phyloP scores from a whole-genome alignment of 2,888 invertebrate genomes.

The Dolichomitus sp. region DNA sequence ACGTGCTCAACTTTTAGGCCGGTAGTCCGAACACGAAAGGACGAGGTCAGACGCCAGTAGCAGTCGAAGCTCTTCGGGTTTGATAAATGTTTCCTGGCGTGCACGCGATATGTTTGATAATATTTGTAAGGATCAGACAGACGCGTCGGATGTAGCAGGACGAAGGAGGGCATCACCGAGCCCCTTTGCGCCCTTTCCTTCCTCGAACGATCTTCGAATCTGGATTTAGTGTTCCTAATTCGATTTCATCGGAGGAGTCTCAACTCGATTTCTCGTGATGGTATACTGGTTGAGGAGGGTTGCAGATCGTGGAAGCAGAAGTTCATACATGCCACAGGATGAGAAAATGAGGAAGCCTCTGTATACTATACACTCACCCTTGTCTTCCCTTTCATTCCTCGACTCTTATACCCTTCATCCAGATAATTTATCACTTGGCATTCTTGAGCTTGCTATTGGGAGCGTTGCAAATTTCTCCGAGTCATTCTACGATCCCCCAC shows the following conservation, averaged over 20 bases:
- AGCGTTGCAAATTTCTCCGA: slow-evolving; percentile 60
- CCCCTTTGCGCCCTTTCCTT: slow-evolving; percentile 26
- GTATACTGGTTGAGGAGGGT: slow-evolving; percentile 16
- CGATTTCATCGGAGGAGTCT: slow-evolving; percentile 72
- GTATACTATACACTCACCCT: slow-evolving; percentile 57
- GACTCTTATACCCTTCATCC: slow-evolving; percentile 61
- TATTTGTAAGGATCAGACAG: slow-evolving; percentile 80
- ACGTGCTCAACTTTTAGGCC: slow-evolving; percentile 45
- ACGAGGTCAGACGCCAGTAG: slow-evolving; percentile 40
- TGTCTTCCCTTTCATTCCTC: slow-evolving; percentile 68
- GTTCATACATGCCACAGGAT: slow-evolving; percentile 39
- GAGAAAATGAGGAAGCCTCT: slow-evolving; percentile 59
- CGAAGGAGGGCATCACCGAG: slow-evolving; percentile 26
- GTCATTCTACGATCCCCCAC: slow-evolving; percentile 59
- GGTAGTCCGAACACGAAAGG: slow-evolving; percentile 4
- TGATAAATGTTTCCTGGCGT: slow-evolving; percentile 83
- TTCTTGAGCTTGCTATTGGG: slow-evolving; percentile 48
- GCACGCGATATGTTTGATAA: slow-evolving; percentile 82
- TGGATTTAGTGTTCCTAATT: slow-evolving; percentile 76
- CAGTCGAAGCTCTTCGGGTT: slow-evolving; percentile 65
- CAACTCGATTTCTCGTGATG: slow-evolving; percentile 49
- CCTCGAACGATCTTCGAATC: slow-evolving; percentile 65
- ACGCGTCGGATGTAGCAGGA: background rate
- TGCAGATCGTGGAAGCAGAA: slow-evolving; percentile 21
- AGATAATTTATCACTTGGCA: slow-evolving; percentile 67